A percentile compares a stretch with the other conserved stretches of the same genome.
Conservation (phyloP, 2,113 vertebrate species). For the Mirounga angustirostris region DNA sequence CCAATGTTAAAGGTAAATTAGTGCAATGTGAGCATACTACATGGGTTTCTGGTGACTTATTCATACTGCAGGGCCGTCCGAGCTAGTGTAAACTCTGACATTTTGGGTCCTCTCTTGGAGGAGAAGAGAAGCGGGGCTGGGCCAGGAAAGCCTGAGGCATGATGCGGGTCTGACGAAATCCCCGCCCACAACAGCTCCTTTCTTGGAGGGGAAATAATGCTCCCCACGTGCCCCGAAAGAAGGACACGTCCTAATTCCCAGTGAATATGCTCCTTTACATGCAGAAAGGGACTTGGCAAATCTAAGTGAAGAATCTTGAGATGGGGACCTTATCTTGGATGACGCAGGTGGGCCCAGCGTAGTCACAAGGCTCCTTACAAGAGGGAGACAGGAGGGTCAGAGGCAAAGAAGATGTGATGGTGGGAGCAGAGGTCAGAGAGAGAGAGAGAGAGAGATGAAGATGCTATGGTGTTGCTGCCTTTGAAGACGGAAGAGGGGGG, state of each 20-base stretch:
- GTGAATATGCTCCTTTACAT: not conserved
- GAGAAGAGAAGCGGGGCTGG: not conserved
- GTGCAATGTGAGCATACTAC: not conserved
- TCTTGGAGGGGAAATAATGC: not conserved
- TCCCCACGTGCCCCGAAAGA: not conserved
- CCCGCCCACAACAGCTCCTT: not conserved
- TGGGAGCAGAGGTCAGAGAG: not conserved
- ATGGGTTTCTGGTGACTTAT: not conserved
- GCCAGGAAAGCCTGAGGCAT: not conserved
- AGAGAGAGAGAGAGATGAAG: not conserved
- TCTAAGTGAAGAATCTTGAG: not conserved
- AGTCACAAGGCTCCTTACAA: not conserved
- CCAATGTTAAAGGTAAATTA: slow-evolving; percentile 66
- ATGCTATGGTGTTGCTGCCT: not conserved
- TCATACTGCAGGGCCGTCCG: rapidly evolving
- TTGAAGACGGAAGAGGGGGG: not conserved
- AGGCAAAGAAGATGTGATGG: not conserved
- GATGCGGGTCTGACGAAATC: not conserved
- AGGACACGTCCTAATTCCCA: not conserved
- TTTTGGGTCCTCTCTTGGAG: not conserved
- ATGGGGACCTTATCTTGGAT: not conserved
- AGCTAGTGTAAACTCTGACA: rapidly evolving
- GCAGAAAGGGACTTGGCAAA: not conserved
- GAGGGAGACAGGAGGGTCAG: not conserved
- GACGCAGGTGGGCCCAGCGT: not conserved